Base-by-base conservation (phyloP, 2,797 vertebrate genomes). In the Labroides dimidiatus region DNA sequence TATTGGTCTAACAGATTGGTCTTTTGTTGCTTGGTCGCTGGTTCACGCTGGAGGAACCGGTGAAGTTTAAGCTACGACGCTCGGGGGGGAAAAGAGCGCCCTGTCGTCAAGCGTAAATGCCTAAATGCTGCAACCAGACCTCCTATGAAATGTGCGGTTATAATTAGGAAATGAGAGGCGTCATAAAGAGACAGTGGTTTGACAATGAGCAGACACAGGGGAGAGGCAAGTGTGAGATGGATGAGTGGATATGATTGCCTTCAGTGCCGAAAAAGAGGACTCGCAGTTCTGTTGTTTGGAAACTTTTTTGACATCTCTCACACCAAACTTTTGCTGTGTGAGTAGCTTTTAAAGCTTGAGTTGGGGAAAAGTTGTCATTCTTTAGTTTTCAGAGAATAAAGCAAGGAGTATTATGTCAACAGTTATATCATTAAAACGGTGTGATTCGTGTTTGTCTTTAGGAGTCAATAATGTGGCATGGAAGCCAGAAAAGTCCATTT, bases 1-100 rank as follows among this genome's bases (percentile, higher is more conserved):
- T 91, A 90, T 89, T 91, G 88, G 86, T 87, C 87, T 89, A 92
- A 92, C 91, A 92, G 89, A 92, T 92, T 90, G 91, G 88, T 90
- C 89, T 91, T 91, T 92, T 92, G 91, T 92, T 91, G 91, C 89
- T 77, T 54, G 52, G 79, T 87, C 74, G 52, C 86, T 56, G 76
- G 75, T 86, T 89, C 75, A 82, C 20, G 66, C 68, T 75, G 76
- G 53, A 84, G 67, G 72, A 78, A 61, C 75, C 27, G 67, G 80
- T 55, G 69, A 81, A 89, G 85, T 87, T 88, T 74, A 88, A 65
- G 64, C 80, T 56, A 76, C 70, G 54, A 72, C 50, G 74, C 88
- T 89, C 70, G 15, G 41, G 84, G 70, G 75, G 82, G n/a, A n/a
- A 64, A 66, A 64, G 83, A 56, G 78, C 73, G 41, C 80, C 83